phyloP scores from a whole-genome alignment of 2,113 vertebrate species.

The Apteryx mantelli region DNA sequence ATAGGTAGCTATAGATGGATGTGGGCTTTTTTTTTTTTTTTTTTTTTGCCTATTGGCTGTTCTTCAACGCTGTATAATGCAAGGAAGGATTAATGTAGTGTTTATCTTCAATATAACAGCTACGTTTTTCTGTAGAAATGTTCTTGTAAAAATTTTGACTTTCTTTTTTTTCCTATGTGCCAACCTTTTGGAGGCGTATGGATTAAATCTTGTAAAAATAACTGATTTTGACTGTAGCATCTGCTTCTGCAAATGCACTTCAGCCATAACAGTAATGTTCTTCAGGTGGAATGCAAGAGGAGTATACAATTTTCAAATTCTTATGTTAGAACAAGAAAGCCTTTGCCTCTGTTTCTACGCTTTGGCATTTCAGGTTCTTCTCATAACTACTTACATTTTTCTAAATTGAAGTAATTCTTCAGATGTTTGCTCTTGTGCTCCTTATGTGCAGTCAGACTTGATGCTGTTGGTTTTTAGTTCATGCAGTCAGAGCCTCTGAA shows the following conservation, averaged over 20 bases:
- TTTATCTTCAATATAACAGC: fast-evolving
- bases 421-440: neutral
- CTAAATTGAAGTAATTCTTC: neutral
- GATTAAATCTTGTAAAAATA: neutral
- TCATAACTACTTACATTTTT: neutral
- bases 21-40: no score
- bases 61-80: neutral
- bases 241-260: neutral
- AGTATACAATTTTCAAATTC: fast-evolving
- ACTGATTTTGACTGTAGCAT: neutral
- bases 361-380: neutral
- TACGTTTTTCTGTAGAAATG: neutral
- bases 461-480: neutral
- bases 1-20: neutral
- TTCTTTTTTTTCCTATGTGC: neutral
- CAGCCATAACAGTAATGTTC: neutral
- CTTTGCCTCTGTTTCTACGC: neutral
- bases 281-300: neutral
- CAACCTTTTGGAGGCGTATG: fast-evolving
- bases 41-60: neutral
- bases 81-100: neutral
- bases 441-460: neutral
- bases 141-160: neutral
- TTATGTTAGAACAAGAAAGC: neutral
- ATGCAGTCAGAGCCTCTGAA: neutral